Evolutionary conservation across 2,888 invertebrate species (phyloP), one percentile per base, ranked within the genome.

Genomic region (Malthinus flaveolus): DNA sequence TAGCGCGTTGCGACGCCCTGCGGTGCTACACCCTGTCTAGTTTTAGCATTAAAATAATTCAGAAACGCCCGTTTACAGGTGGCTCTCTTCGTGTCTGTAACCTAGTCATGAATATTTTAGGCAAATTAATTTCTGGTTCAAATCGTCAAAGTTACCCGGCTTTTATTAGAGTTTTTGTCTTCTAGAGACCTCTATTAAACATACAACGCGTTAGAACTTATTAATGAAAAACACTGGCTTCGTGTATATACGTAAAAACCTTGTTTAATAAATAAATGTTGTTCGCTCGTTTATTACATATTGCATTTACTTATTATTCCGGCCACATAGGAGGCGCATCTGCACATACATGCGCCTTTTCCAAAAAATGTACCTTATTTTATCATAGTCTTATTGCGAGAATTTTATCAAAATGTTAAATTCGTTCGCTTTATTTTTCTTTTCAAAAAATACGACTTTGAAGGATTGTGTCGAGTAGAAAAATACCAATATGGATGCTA

Each of bases 91-190:
- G 15, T 42, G 39, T 42, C 59, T 61, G 52, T 58, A 58, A 50
- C 46, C 51, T 44, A 56, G 44, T 50, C 56, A 62, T 66, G 66
- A 68, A 66, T 66, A 66, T 65, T 66, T 68, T 63, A 65, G 34
- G 39, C 59, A 59, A 65, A 66, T 67, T 66, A 66, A 63, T 65
- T 64, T 61, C 65, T 59, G 56, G 61, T 66, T 64, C 63, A 66
- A 66, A 66, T 64, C 66, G 62, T 50, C 61, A 56, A 67, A 66
- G 61, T 66, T 67, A 59, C 59, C 49, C 59, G 39, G 32, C 45
- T 34, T 57, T 57, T 52, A 57, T 57, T 57, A 64, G 57, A 42
- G 9, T 42, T 42, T 42, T 42, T 42, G 39, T 61, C 61, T 64
- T 62, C 61, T 56, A 51, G 55, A 58, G 49, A 56, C 57, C 54